Conservation (phyloP, 2,113 vertebrate species). For the Chelonoidis abingdonii region DNA sequence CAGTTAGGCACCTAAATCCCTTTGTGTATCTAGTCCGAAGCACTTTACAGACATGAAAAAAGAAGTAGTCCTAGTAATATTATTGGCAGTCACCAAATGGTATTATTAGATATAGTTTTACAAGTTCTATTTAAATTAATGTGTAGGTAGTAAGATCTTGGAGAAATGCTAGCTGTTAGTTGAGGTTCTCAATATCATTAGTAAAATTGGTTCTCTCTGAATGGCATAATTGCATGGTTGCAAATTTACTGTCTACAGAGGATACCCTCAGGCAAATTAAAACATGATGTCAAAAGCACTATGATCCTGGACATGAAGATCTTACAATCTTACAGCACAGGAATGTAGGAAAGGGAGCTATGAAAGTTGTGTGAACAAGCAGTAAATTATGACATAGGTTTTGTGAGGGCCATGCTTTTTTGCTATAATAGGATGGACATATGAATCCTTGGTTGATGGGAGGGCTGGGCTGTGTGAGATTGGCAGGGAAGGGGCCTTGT, state of each 20-base stretch:
- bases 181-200: no score
- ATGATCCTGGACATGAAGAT: background rate
- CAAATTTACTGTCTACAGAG: background rate
- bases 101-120: background rate
- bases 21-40: background rate
- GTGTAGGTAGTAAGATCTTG: background rate
- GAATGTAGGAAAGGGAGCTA: background rate
- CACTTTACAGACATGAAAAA: background rate
- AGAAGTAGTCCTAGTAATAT: background rate
- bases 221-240: background rate
- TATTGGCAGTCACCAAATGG: background rate
- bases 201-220: background rate
- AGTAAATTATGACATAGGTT: background rate
- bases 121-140: background rate
- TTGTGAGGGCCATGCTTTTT: background rate
- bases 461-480: background rate
- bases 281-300: background rate
- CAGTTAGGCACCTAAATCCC: background rate
- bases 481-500: background rate
- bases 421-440: background rate
- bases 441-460: background rate
- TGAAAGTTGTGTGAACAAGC: background rate
- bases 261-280: background rate
- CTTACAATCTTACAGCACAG: background rate
- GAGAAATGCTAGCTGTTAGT: background rate